Conservation (phyloP, 2,113 vertebrate genomes). For the Ovis canadensis region DNA sequence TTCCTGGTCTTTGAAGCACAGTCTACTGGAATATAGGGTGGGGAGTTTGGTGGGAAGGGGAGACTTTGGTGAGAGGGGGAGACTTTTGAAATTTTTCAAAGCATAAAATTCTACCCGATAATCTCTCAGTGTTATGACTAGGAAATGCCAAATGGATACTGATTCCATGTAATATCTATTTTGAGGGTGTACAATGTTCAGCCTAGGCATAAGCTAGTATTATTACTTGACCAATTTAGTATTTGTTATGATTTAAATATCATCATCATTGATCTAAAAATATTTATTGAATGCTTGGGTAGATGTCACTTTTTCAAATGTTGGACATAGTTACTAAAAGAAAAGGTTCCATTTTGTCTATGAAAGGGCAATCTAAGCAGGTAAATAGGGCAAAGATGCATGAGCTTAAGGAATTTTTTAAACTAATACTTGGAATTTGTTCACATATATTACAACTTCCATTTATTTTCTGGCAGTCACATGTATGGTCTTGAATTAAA, state of each 20-base stretch:
- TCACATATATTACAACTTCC: background rate
- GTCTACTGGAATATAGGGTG: background rate
- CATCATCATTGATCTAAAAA: background rate
- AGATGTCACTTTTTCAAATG: slow-evolving; percentile 6
- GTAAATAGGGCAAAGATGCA: background rate
- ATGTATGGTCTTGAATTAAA: slow-evolving; percentile 2
- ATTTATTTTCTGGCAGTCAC: slow-evolving; percentile 14
- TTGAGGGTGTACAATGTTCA: background rate
- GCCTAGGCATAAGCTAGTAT: background rate
- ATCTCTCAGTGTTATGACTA: background rate
- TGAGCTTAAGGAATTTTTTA: background rate
- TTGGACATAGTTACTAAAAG: background rate
- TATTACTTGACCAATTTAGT: background rate
- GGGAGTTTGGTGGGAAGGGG: background rate
- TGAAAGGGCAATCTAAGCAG: slow-evolving; percentile 6
- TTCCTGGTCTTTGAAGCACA: background rate
- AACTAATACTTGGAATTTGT: slow-evolving; percentile 5
- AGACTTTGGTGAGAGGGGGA: background rate
- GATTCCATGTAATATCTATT: slow-evolving; percentile 3
- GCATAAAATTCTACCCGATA: background rate
- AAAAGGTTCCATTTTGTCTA: background rate
- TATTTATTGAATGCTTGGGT: background rate
- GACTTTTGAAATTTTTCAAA: background rate
- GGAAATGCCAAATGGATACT: background rate
- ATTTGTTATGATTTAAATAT: background rate